phyloP scores from a whole-genome alignment of 2,113 vertebrate genomes.

The Microcebus griseorufus region DNA sequence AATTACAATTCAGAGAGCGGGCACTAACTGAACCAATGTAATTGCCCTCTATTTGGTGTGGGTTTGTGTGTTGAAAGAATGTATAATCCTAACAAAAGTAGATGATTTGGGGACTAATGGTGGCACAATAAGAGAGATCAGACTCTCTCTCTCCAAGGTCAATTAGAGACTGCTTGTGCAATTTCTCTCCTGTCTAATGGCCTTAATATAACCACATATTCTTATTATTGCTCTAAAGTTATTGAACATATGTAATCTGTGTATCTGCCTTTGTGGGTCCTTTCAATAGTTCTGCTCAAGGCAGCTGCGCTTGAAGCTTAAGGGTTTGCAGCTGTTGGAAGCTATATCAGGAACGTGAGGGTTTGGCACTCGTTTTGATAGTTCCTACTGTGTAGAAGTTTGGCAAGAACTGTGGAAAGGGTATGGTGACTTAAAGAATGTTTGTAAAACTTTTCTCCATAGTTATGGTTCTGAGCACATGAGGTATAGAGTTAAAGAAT shows the following conservation, averaged over 20 bases:
- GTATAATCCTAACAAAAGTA: constrained; percentile 55
- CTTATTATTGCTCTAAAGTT: constrained; percentile 70
- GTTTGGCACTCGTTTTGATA: constrained; percentile 77
- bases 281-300: constrained; percentile 74
- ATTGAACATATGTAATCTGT: constrained; percentile 71
- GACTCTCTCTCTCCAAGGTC: not conserved
- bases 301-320: constrained; percentile 80
- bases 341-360: constrained; percentile 80
- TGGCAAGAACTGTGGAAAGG: constrained; percentile 83
- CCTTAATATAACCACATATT: constrained; percentile 70
- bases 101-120: constrained; percentile 45
- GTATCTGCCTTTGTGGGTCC: constrained; percentile 77
- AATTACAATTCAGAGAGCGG: constrained; percentile 57
- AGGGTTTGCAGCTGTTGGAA: constrained; percentile 84
- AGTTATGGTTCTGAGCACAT: constrained; percentile 77
- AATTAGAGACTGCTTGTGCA: constrained; percentile 60
- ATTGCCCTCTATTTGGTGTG: constrained; percentile 34
- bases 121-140: not conserved
- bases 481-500: constrained; percentile 51
- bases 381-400: constrained; percentile 83
- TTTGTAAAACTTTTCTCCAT: constrained; percentile 78
- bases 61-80: constrained; percentile 66
- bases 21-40: constrained; percentile 56
- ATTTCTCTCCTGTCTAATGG: constrained; percentile 59
- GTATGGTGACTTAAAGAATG: constrained; percentile 75